A percentile compares a stretch with the other conserved stretches of the same genome.
These are phyloP conservation scores for Ischnura elegans DNA, from an alignment of 2,888 invertebrate genomes.

Conservation along the genomic window DNA sequence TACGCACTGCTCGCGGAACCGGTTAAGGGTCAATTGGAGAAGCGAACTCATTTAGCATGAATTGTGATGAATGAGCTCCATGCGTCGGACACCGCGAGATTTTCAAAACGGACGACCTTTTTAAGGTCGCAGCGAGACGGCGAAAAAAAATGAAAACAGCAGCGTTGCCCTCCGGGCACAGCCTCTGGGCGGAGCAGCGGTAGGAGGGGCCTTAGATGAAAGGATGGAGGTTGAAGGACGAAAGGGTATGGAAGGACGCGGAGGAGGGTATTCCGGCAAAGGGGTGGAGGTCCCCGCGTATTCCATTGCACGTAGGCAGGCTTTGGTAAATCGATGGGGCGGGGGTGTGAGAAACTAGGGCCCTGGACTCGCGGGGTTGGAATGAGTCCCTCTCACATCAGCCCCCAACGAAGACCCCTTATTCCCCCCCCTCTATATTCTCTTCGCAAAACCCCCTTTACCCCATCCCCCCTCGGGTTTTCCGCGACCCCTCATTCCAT, in stretches of 20 bases:
- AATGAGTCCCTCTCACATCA: not conserved
- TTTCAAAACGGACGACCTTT: slow-evolving; percentile 14
- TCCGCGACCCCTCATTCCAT: too few relatives aligned
- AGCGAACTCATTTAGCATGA: not conserved
- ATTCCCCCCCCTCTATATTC: not conserved
- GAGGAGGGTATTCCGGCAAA: not conserved
- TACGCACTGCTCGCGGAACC: not conserved
- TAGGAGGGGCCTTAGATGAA: not conserved
- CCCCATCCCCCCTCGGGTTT: not conserved
- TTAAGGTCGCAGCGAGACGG: slow-evolving; percentile 18
- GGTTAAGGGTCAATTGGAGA: slow-evolving; percentile 13
- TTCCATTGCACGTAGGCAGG: not conserved
- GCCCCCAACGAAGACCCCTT: not conserved
- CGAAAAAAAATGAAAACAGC: slow-evolving; percentile 7
- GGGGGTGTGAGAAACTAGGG: not conserved
- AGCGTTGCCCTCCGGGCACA: not conserved
- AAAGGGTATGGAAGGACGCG: too few relatives aligned
- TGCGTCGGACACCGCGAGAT: not conserved
- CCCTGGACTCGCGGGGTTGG: not conserved
- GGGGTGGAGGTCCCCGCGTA: not conserved
- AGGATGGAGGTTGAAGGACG: not conserved
- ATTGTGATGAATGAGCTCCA: slow-evolving; percentile 46
- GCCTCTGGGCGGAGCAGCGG: not conserved
- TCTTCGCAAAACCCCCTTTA: not conserved
- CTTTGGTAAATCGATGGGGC: not conserved